Evolutionary conservation across 2,888 invertebrate genomes (phyloP), one percentile per base, ranked within the genome.

Genomic region (Cyrtodaria siliqua): DNA sequence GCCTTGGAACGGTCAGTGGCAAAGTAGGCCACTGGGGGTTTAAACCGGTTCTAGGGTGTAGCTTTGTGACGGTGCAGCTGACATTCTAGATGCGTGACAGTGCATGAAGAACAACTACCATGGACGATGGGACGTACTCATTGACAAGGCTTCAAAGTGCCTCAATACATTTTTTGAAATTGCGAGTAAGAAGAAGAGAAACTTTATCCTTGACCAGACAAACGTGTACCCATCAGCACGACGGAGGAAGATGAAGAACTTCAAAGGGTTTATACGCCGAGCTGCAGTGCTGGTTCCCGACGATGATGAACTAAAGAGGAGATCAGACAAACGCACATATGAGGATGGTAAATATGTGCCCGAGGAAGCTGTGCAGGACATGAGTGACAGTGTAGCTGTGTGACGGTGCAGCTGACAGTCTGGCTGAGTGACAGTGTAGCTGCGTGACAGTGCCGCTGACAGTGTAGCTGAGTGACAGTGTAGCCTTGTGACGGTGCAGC

Each of bases 201-300:
- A 99, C 94, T 98, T 96, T 94, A 98, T 99, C 89, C 95, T 99
- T 86, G 99, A 99, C 94, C 98, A 98, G 97, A 97, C 98, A 94
- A 99, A 99, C 95, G 97, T 98, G 92, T 97, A 97, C 95, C 96
- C 97, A 94, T 96, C 97, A 93, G 97, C 97, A 91, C 97, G 99
- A 94, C 96, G 97, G 94, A 96, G 98, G 94, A 99, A 99, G 95
- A 96, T 99, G 96, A 96, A 96, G 94, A 96, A 96, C 93, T 99
- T 98, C 95, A 96, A 96, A 93, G 97, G 96, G 91, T 97, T 96
- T 95, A 96, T 96, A 94, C 96, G 97, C 92, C 96, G 96, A 92
- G 96, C 97, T 91, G 96, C 98, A 93, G 96, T 98, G 92, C 95
- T 97, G 93, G 95, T 99, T 93, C 97, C 98, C 88, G 95, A 96